phyloP scores from a whole-genome alignment of 1,140 invertebrate genomes.

The Drepana arcuata region DNA sequence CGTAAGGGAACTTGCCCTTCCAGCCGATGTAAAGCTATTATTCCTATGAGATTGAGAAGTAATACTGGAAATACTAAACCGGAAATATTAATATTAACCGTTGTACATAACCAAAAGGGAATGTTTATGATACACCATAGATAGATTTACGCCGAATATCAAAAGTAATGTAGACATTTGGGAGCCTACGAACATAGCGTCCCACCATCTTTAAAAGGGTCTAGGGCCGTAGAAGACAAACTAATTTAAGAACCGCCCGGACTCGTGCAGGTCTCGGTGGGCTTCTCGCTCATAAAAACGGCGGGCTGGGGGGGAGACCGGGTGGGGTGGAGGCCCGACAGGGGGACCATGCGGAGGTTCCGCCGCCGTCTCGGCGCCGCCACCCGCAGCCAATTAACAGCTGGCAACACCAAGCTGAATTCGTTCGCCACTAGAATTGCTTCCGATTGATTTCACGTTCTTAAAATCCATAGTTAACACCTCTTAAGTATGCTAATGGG shows the following conservation, averaged over 20 bases:
- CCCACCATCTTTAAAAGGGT: too few relatives aligned
- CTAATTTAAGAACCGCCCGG: constrained; percentile 54
- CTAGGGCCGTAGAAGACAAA: constrained; percentile 34
- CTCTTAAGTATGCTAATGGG: too few relatives aligned
- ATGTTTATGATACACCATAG: too few relatives aligned
- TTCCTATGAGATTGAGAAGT: too few relatives aligned
- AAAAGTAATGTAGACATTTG: too few relatives aligned
- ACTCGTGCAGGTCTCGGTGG: constrained; percentile 48
- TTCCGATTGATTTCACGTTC: constrained; percentile 62
- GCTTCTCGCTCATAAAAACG: constrained; percentile 60
- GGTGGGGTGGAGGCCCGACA: constrained; percentile 29
- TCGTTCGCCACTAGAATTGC: constrained; percentile 64
- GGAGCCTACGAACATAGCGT: too few relatives aligned
- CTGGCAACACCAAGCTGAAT: constrained; percentile 61
- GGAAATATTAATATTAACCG: too few relatives aligned
- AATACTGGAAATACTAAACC: too few relatives aligned
- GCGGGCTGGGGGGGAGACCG: constrained; percentile 31
- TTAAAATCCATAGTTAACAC: constrained; percentile 5
- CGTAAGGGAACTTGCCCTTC: too few relatives aligned
- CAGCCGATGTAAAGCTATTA: too few relatives aligned
- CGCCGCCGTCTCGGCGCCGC: constrained; percentile 69
- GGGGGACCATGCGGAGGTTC: constrained; percentile 64
- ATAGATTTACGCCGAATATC: too few relatives aligned
- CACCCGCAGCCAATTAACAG: constrained; percentile 69
- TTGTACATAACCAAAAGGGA: too few relatives aligned